A percentile compares a stretch with the other conserved stretches of the same genome.
phyloP scores from a whole-genome alignment of 2,888 invertebrate species.

The Pilophorus perplexus region DNA sequence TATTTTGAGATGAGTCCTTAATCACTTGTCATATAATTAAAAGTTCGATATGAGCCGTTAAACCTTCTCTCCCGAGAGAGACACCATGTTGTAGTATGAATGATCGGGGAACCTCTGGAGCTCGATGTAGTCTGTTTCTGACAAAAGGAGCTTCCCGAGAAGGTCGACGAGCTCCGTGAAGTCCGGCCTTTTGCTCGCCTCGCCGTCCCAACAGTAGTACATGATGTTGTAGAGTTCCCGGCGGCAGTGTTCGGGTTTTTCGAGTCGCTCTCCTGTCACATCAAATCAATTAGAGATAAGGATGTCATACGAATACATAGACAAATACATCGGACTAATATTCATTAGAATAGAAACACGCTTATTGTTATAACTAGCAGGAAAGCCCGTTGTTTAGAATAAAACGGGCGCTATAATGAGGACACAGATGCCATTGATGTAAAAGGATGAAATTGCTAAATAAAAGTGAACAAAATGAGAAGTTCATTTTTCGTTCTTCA shows the following conservation, averaged over 20 bases:
- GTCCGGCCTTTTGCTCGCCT: slow-evolving; percentile 76
- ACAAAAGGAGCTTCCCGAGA: slow-evolving; percentile 78
- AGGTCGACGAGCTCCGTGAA: slow-evolving; percentile 60
- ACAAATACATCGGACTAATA: too few species aligned
- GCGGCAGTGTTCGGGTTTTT: slow-evolving; percentile 91
- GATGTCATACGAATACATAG: too few species aligned
- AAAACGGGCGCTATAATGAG: too few species aligned
- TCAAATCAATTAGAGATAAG: too few species aligned
- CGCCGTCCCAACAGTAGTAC: slow-evolving; percentile 93
- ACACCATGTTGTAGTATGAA: slow-evolving; percentile 83
- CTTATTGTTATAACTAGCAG: too few species aligned
- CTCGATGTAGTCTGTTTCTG: slow-evolving; percentile 91
- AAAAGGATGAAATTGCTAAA: too few species aligned
- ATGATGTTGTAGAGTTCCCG: slow-evolving; percentile 90
- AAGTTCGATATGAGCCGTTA: slow-evolving; percentile 52
- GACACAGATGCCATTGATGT: too few species aligned
- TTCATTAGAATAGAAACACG: too few species aligned
- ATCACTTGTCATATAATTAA: neutral
- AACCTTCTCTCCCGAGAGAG: slow-evolving; percentile 79
- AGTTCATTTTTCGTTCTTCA: too few species aligned
- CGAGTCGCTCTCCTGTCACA: slow-evolving; percentile 78
- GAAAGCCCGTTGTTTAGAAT: too few species aligned
- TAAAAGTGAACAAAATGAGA: too few species aligned
- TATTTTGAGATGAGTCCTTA: neutral
- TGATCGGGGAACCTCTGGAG: slow-evolving; percentile 89